phyloP scores from a whole-genome alignment of 1,140 invertebrate genomes.

The Plodia interpunctella region DNA sequence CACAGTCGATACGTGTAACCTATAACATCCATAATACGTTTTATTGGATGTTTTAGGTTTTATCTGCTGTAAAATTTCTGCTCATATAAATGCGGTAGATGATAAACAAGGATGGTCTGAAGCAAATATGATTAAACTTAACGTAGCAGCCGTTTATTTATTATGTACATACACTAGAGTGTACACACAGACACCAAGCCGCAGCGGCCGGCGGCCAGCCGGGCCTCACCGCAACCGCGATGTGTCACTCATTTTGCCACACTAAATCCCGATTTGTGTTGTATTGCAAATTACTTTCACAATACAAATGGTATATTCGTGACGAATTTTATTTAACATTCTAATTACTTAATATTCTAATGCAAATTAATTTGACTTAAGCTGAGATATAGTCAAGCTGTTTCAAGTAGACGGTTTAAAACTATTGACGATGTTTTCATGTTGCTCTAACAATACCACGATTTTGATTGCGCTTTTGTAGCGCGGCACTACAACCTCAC shows the following conservation, averaged over 20 bases:
- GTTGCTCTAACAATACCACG: not conserved
- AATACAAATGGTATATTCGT: not conserved
- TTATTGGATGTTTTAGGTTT: too few relatives aligned
- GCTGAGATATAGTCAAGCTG: too few relatives aligned
- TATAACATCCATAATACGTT: too few relatives aligned
- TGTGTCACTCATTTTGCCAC: conserved; percentile 20
- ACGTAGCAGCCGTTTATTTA: not conserved
- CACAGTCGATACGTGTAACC: too few relatives aligned
- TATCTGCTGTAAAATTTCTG: too few relatives aligned
- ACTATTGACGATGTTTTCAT: too few relatives aligned
- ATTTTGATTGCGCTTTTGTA: too few relatives aligned
- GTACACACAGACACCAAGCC: conserved; percentile 4
- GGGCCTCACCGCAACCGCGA: conserved; percentile 19
- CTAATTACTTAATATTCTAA: too few relatives aligned
- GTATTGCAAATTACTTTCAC: not conserved
- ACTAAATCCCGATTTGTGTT: not conserved
- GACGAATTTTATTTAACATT: not conserved
- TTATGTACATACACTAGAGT: conserved; percentile 3
- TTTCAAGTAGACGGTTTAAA: too few relatives aligned
- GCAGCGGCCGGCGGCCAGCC: conserved; percentile 3
- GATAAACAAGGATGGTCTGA: not conserved
- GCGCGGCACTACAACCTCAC: not conserved
- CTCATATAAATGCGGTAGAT: too few relatives aligned
- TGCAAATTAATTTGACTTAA: too few relatives aligned
- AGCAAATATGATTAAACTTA: not conserved